Percentiles rank a stretch among this genome's conserved stretches.
These are phyloP conservation scores for Bombus turneri DNA, from an alignment of 1,140 invertebrate genomes.

Conservation along the genomic window DNA sequence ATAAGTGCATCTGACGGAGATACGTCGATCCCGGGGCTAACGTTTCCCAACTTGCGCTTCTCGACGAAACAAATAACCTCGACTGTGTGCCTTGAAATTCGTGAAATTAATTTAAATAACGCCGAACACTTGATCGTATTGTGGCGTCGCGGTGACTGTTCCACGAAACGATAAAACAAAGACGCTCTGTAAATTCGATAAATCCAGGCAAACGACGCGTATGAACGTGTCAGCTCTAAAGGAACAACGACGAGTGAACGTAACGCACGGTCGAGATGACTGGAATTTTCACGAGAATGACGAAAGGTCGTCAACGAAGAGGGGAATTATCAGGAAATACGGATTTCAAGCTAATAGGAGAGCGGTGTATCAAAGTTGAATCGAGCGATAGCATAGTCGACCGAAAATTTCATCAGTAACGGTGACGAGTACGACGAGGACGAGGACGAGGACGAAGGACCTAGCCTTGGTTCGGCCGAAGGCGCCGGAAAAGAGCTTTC, in stretches of 20 bases:
- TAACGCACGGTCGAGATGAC: neutral
- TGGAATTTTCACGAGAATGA: neutral
- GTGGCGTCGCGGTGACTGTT: neutral
- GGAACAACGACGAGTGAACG: neutral
- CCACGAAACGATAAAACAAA: no score
- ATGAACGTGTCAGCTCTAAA: neutral
- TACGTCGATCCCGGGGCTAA: constrained; percentile 51
- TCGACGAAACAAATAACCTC: neutral
- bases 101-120: constrained; percentile 30
- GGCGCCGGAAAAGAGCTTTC: constrained; percentile 56
- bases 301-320: neutral
- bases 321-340: neutral
- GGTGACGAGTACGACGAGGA: neutral
- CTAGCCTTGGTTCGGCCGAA: constrained; percentile 15
- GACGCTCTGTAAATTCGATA: no score
- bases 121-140: constrained; percentile 13
- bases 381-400: constrained; percentile 11
- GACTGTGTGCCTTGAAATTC: constrained; percentile 22
- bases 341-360: neutral
- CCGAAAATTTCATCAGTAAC: constrained; percentile 35
- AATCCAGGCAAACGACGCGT: no score
- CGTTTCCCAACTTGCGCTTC: constrained; percentile 50
- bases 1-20: constrained; percentile 69
- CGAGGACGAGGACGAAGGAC: neutral
- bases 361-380: constrained; percentile 10